phyloP scores from a whole-genome alignment of 2,113 vertebrate species.

The Pristiophorus japonicus region DNA sequence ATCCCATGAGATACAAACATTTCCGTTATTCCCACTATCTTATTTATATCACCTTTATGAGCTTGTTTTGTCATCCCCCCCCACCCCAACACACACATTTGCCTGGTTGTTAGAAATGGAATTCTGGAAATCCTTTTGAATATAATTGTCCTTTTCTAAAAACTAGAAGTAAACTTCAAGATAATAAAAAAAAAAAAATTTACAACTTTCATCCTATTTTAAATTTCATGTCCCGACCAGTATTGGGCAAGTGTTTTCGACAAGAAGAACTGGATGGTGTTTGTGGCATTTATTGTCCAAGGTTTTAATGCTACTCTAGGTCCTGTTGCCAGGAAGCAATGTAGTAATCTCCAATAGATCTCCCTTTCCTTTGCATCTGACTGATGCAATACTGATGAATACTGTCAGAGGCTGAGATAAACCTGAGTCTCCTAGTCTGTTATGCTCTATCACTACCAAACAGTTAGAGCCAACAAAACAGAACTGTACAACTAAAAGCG shows the following conservation, averaged over 20 bases:
- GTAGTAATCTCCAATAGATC: not conserved
- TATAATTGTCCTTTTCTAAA: not conserved
- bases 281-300: not conserved
- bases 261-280: not conserved
- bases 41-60: not conserved
- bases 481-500: not conserved
- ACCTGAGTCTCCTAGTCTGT: not conserved
- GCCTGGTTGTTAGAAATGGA: not conserved
- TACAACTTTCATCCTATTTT: not conserved
- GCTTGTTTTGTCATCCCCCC: not conserved
- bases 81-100: no score
- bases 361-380: not conserved
- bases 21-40: not conserved
- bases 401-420: not conserved
- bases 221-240: no score
- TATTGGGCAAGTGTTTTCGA: not conserved
- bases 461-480: not conserved
- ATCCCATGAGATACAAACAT: not conserved
- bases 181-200: not conserved
- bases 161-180: not conserved
- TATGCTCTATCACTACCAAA: not conserved
- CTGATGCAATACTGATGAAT: not conserved
- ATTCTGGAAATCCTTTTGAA: not conserved
- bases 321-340: not conserved
- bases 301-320: not conserved